phyloP scores from a whole-genome alignment of 1,140 invertebrate species.

The Drosophila pandora region DNA sequence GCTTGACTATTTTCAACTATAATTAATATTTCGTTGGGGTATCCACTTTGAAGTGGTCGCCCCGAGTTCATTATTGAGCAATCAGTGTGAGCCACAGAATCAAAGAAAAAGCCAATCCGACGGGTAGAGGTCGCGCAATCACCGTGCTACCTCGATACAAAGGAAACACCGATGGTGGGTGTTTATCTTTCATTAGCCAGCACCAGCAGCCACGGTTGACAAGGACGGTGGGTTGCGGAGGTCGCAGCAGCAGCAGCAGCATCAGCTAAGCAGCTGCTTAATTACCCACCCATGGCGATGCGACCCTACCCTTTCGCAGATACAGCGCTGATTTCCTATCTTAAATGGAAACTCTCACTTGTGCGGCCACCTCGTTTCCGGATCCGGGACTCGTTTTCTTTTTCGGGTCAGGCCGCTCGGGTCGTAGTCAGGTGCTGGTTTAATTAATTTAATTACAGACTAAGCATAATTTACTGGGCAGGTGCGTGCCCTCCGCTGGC shows the following conservation, averaged over 20 bases:
- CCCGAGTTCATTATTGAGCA: constrained; percentile 45
- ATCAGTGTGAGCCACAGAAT: constrained; percentile 12
- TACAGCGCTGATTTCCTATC: constrained; percentile 72
- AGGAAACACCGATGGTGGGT: constrained; percentile 22
- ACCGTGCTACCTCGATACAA: constrained; percentile 11
- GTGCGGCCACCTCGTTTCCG: constrained; percentile 62
- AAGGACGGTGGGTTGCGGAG: neutral
- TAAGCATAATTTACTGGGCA: constrained; percentile 81
- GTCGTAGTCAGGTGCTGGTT: constrained; percentile 66
- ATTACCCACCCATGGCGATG: constrained; percentile 56
- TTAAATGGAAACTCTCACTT: constrained; percentile 69
- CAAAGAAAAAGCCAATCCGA: constrained; percentile 24
- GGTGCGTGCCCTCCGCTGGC: constrained; percentile 47
- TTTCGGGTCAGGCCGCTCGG: constrained; percentile 31
- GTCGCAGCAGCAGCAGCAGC: constrained; percentile 5
- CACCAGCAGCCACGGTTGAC: constrained; percentile 9
- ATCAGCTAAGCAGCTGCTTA: constrained; percentile 69
- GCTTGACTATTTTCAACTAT: constrained; percentile 44
- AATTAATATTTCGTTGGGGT: constrained; percentile 62
- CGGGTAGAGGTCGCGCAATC: neutral
- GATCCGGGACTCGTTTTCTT: constrained; percentile 45
- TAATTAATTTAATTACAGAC: constrained; percentile 82
- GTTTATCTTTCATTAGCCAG: constrained; percentile 74
- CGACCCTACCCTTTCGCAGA: constrained; percentile 59
- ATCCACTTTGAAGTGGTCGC: constrained; percentile 51